These are phyloP conservation scores for Heterodera filipjevi DNA, from an alignment of 2,888 invertebrate species.

Conservation along the genomic window DNA sequence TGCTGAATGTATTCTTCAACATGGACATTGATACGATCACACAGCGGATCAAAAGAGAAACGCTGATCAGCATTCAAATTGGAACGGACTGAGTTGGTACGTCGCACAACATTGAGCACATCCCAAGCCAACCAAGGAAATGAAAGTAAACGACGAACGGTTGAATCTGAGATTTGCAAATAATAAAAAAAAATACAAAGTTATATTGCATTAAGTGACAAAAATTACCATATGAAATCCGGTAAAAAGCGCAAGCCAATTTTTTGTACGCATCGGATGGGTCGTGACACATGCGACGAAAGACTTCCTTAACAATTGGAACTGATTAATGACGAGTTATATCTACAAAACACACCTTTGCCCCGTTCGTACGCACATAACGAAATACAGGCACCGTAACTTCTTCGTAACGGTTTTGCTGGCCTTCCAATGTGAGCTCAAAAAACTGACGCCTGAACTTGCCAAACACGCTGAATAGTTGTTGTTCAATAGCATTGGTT, in stretches of 20 bases:
- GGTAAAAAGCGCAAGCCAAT: slow-evolving; percentile 52
- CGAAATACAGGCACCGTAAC: slow-evolving; percentile 25
- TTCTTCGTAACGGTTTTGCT: slow-evolving; percentile 25
- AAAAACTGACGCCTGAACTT: slow-evolving; percentile 42
- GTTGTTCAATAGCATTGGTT: slow-evolving; percentile 59
- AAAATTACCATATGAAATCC: slow-evolving; percentile 44
- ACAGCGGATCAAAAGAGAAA: slow-evolving; percentile 42
- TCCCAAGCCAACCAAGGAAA: slow-evolving; percentile 58
- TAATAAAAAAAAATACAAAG: neutral
- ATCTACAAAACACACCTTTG: slow-evolving; percentile 20
- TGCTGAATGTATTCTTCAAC: slow-evolving; percentile 36
- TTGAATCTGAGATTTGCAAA: slow-evolving; percentile 29
- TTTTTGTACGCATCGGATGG: slow-evolving; percentile 38
- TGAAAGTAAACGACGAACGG: slow-evolving; percentile 45
- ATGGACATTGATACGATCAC: slow-evolving; percentile 35
- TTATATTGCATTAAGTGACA: neutral
- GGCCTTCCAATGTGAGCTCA: slow-evolving; percentile 34
- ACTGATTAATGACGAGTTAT: neutral
- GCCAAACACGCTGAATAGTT: slow-evolving; percentile 41
- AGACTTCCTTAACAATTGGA: slow-evolving; percentile 25
- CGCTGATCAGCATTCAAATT: neutral
- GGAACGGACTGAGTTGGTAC: slow-evolving; percentile 29
- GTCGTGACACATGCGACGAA: slow-evolving; percentile 36
- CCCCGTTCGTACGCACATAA: slow-evolving; percentile 14
- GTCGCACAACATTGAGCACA: slow-evolving; percentile 46